Evolutionary conservation across 1,140 invertebrate species (phyloP), one percentile per base, ranked within the genome.

Genomic region (Drosophila nigromelanica): DNA sequence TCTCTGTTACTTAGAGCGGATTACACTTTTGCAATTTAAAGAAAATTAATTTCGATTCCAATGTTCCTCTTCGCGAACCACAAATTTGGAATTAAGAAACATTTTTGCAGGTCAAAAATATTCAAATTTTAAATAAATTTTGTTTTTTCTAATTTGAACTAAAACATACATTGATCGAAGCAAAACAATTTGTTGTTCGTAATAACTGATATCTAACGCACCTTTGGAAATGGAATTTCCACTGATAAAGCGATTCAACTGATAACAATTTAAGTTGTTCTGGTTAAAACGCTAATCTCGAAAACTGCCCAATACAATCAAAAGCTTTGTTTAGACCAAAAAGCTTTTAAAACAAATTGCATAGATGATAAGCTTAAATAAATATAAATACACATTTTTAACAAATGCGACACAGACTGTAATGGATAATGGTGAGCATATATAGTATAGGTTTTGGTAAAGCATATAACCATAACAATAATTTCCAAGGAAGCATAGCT

Each of bases 241-340:
- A 11, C 50, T 51, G 48, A 52, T 52, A 52, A 35, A 35, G 30
- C 50, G 30, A 35, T 15, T 18, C 10, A 52, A 4, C 50, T 52
- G 50, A 52, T 51, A 51, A 51, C 14, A 35, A 35, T 51, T 24
- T 18, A 52, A 52, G 10, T 52, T 52, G n/a, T 12, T 52, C 10
- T n/a, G 4, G 30, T 11, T 52, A 5, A 35, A 35, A 35, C 15
- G 30, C 30, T 52, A 37, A 52, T 52, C 50, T 52, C 14, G 30
- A 35, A n/a, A 52, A 12, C 30, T 27, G 27, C 30, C 35, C 27
- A 52, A 52, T 35, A 52, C 30, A 35, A 35, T 18, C 2, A 35
- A 52, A 18, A 15, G 24, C 21, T 30, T 50, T 50, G 6, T 14
- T 21, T 21, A 21, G n/a, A 50, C 6, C 10, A 50, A 50, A 50